phyloP scores from a whole-genome alignment of 2,113 vertebrate genomes.

The Zosterops japonicus region DNA sequence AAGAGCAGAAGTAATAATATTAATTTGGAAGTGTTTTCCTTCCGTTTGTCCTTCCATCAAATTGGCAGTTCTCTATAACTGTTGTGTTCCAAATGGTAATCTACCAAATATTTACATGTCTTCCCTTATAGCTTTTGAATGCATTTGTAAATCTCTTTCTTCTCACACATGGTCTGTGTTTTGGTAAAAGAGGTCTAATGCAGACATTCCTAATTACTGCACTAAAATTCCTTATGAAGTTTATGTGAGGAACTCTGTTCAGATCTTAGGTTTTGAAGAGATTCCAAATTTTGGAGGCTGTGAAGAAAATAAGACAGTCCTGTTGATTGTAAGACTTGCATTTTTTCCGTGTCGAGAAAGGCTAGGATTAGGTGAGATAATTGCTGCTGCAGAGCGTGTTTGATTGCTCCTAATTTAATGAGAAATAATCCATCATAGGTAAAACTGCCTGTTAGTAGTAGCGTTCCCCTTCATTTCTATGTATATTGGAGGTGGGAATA shows the following conservation, averaged over 20 bases:
- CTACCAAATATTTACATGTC: slow-evolving; percentile 16
- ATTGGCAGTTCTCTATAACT: not conserved
- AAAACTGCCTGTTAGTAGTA: not conserved
- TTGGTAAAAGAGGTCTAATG: not conserved
- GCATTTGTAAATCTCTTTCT: not conserved
- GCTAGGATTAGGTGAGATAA: not conserved
- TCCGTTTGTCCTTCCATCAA: not conserved
- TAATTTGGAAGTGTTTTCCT: not conserved
- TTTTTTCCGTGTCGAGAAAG: not conserved
- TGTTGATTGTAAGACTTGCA: not conserved
- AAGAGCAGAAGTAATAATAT: not conserved
- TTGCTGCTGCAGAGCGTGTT: not conserved
- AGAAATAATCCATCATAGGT: not conserved
- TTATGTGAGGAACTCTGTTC: not conserved
- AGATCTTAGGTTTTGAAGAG: not conserved
- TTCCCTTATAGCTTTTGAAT: not conserved
- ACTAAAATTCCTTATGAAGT: not conserved
- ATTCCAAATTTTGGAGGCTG: not conserved
- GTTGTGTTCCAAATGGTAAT: not conserved
- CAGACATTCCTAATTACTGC: not conserved
- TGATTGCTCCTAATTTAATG: not conserved
- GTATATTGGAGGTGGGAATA: not conserved
- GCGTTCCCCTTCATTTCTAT: fast-evolving
- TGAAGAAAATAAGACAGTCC: not conserved
- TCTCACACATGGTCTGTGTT: not conserved